Evolutionary conservation across 2,888 invertebrate genomes (phyloP).

Genomic region (Drosophila flavopinicola): DNA sequence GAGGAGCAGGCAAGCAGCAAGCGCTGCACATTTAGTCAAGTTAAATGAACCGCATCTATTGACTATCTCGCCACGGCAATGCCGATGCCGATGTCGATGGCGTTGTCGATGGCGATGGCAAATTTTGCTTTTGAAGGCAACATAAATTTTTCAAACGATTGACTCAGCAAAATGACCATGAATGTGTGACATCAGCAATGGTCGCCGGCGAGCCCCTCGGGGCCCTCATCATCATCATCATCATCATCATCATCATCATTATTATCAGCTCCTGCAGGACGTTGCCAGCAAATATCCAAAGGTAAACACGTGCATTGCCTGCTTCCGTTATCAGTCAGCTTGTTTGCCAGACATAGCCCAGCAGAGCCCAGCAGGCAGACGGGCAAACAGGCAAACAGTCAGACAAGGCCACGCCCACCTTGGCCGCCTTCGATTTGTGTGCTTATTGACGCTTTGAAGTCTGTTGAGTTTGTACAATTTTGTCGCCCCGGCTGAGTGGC

Average conservation of each 20-base stretch:
- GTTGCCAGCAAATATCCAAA: conserved; percentile 62
- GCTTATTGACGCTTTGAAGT: conserved; percentile 76
- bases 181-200: conserved; percentile 77
- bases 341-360: conserved; percentile 59
- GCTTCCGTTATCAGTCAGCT: conserved; percentile 76
- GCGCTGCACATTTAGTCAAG: conserved; percentile 75
- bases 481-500: conserved; percentile 56
- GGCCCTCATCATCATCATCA: conserved; percentile 13
- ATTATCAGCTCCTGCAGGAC: conserved; percentile 29
- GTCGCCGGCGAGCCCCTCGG: conserved; percentile 10
- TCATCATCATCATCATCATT: conserved; percentile 15
- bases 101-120: conserved; percentile 61
- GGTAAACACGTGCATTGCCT: conserved; percentile 76
- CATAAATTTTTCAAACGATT: conserved; percentile 79
- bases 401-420: conserved; percentile 38
- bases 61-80: conserved; percentile 63
- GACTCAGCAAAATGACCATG: conserved; percentile 79
- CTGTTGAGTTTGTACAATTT: conserved; percentile 72
- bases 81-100: conserved; percentile 8
- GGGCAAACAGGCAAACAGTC: conserved; percentile 1
- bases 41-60: conserved; percentile 79
- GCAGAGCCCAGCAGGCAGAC: conserved; percentile 3
- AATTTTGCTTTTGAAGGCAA: conserved; percentile 78
- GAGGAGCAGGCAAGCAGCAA: conserved; percentile 33
- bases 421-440: conserved; percentile 50